Conservation (phyloP, 2,888 invertebrate genomes). For the Trichacis sp. region DNA sequence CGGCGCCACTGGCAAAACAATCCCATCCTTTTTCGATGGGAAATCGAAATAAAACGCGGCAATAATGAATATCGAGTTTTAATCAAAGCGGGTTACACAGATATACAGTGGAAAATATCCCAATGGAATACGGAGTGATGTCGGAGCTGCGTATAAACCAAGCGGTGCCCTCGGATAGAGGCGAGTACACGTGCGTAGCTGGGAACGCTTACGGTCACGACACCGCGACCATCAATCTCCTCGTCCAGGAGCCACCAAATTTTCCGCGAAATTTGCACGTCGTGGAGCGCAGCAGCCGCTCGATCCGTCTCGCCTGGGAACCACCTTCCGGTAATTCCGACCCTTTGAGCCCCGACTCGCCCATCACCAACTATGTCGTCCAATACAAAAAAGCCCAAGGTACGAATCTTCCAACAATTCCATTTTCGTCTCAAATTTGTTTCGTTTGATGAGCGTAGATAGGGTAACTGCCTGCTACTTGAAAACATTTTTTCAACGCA, state of each 20-base stretch:
- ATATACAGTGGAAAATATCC: slow-evolving; percentile 64
- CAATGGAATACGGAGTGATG: slow-evolving; percentile 66
- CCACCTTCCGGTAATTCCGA: slow-evolving; percentile 69
- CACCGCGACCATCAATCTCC: slow-evolving; percentile 69
- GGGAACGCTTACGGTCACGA: slow-evolving; percentile 76
- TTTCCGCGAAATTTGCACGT: slow-evolving; percentile 73
- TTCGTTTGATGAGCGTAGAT: not conserved
- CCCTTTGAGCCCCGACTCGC: slow-evolving; percentile 67
- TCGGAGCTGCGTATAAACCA: slow-evolving; percentile 73
- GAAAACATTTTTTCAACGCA: too few species aligned
- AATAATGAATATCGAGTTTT: slow-evolving; percentile 3
- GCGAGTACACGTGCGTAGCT: slow-evolving; percentile 75
- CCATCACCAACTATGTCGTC: slow-evolving; percentile 73
- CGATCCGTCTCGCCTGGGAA: slow-evolving; percentile 73
- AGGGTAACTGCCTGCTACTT: not conserved
- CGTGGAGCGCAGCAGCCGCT: slow-evolving; percentile 72
- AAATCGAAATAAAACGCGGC: not conserved
- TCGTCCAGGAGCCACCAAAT: slow-evolving; percentile 74
- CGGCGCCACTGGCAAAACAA: not conserved
- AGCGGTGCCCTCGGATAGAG: slow-evolving; percentile 71
- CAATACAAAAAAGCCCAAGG: slow-evolving; percentile 74
- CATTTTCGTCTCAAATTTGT: too few species aligned
- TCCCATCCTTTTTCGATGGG: not conserved
- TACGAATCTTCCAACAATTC: not conserved
- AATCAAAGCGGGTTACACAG: too few species aligned